These are phyloP conservation scores for Rhagoletis pomonella DNA, from an alignment of 1,140 invertebrate species.

Conservation along the genomic window DNA sequence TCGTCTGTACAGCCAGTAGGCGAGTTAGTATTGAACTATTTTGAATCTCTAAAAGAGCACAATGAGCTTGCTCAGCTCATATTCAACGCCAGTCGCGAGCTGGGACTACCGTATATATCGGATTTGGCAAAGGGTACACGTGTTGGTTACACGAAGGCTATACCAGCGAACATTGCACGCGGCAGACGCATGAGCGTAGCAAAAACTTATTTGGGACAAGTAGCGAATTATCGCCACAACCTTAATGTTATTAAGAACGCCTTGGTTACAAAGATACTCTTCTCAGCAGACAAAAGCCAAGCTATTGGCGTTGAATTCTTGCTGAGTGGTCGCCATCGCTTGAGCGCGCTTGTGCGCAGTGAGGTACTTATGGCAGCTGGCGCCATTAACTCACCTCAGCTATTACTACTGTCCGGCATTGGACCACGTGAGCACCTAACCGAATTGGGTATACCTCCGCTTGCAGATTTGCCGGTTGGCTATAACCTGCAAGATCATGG, in stretches of 20 bases:
- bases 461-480: constrained; percentile 81
- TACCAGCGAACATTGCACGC: constrained; percentile 75
- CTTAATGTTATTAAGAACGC: constrained; percentile 83
- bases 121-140: constrained; percentile 66
- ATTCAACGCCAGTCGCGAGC: constrained; percentile 64
- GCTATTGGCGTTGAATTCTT: constrained; percentile 85
- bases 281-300: constrained; percentile 80
- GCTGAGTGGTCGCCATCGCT: constrained; percentile 76
- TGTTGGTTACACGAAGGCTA: constrained; percentile 74
- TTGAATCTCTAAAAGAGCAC: constrained; percentile 59
- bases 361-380: constrained; percentile 77
- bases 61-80: constrained; percentile 74
- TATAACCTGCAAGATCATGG: constrained; percentile 82
- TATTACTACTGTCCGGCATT: constrained; percentile 78
- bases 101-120: constrained; percentile 69
- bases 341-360: constrained; percentile 39
- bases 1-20: constrained; percentile 71
- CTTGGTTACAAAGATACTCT: constrained; percentile 82
- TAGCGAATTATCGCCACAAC: constrained; percentile 79
- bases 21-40: constrained; percentile 76
- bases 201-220: constrained; percentile 75
- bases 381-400: constrained; percentile 75
- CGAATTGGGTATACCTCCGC: constrained; percentile 72
- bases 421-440: constrained; percentile 72
- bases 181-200: constrained; percentile 75